phyloP scores from a whole-genome alignment of 2,797 vertebrate genomes.

The Gila robusta region DNA sequence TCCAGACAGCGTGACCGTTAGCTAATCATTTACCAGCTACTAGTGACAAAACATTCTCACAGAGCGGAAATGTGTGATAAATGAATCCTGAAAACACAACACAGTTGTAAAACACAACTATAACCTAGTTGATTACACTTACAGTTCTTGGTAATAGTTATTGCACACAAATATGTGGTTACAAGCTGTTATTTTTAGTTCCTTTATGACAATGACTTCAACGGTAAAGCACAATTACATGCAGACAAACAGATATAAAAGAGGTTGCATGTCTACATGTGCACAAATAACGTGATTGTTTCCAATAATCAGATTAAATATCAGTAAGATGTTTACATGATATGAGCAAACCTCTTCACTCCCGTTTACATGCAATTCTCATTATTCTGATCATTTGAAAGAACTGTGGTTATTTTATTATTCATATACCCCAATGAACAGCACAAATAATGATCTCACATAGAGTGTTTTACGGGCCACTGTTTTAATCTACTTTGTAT shows the following conservation, averaged over 20 bases:
- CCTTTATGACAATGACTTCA: not conserved
- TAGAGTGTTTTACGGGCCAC: no score
- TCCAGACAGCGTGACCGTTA: not conserved
- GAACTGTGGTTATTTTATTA: no score
- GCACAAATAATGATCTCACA: no score
- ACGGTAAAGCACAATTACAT: not conserved
- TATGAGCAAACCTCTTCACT: no score
- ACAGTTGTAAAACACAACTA: not conserved
- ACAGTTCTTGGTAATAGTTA: not conserved
- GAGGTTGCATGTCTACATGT: not conserved
- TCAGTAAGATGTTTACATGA: no score
- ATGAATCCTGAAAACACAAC: not conserved
- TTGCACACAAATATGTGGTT: conserved; percentile 1
- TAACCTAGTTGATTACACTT: not conserved
- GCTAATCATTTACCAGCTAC: conserved; percentile 11
- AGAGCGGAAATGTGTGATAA: not conserved
- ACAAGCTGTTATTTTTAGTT: not conserved
- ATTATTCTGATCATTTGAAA: no score
- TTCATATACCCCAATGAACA: no score
- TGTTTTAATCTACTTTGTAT: no score
- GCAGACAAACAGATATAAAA: not conserved
- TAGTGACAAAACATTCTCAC: not conserved
- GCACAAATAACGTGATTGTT: no score
- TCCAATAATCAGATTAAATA: no score
- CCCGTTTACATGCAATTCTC: no score